Evolutionary conservation across 1,140 invertebrate species (phyloP).

Genomic region (Drosophila ambigua): DNA sequence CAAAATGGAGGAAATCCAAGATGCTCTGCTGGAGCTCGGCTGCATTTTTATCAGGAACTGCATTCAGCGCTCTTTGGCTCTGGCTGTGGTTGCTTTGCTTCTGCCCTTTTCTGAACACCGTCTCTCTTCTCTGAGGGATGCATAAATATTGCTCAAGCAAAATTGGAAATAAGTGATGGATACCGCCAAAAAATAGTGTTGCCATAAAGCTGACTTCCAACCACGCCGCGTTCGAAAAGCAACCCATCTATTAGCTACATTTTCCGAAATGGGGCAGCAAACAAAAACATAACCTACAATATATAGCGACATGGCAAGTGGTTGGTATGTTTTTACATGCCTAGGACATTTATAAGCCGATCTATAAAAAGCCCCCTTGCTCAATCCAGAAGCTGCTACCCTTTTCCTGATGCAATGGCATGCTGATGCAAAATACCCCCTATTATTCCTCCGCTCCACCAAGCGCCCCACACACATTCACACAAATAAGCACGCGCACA

Average conservation of each 20-base stretch:
- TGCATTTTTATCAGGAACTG: constrained; percentile 57
- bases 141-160: constrained; percentile 77
- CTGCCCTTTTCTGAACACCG: not conserved
- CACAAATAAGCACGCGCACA: not conserved
- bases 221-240: not conserved
- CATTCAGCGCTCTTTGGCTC: constrained; percentile 23
- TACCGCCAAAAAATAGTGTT: constrained; percentile 74
- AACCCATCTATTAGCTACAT: not conserved
- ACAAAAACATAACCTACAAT: constrained; percentile 2
- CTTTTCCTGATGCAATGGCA: too few relatives aligned
- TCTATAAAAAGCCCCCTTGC: constrained; percentile 48
- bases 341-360: constrained; percentile 78
- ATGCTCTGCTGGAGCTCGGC: constrained; percentile 29
- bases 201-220: constrained; percentile 40
- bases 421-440: too few relatives aligned
- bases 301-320: constrained; percentile 45
- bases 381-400: too few relatives aligned
- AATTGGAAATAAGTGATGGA: constrained; percentile 80
- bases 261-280: constrained; percentile 10
- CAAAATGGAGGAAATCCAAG: constrained; percentile 41
- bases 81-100: constrained; percentile 2
- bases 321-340: constrained; percentile 45
- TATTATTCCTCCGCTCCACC: too few relatives aligned
- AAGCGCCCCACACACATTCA: constrained; percentile 1
- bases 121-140: constrained; percentile 24